Evolutionary conservation across 2,113 vertebrate species (phyloP), one percentile per base, ranked within the genome.

Genomic region (Butorides virescens): DNA sequence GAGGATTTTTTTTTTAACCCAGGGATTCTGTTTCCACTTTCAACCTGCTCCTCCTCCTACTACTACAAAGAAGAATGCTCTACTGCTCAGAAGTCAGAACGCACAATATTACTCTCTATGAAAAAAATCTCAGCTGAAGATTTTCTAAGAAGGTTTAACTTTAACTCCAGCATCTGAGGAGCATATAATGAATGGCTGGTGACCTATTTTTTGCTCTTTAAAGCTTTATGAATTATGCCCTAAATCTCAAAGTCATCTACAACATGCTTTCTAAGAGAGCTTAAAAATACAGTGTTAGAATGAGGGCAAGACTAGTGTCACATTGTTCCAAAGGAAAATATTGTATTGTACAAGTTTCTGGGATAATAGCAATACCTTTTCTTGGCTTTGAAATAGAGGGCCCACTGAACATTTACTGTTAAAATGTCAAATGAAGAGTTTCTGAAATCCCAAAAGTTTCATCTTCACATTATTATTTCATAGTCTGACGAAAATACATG

Each of bases 181-280:
- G 13, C 37, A 42, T 68, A 75, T 86, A 94, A 86, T 89, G 37
- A 93, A 96, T 65, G 92, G 21, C 15, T 75, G 47, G 63, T 93
- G 88, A 93, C 90, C 93, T 92, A 94, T 55, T 90, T 97, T 94
- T 93, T 61, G 7, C 27, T 91, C 44, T 94, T 92, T 81, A 90
- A 95, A 95, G 42, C 63, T 87, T 88, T 90, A 55, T 84, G 79
- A 91, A 89, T 92, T 88, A 47, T 95, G 34, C 30, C 86, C 49
- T 90, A 88, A 95, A 88, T 92, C 80, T 92, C 74, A 92, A 74
- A 88, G 88, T 90, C 53, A 77, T 88, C 79, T 89, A 72, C 3
- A 20, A 53, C 20, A n/a, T 71, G 49, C 47, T 90, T 92, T 95
- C 63, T 78, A 50, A 92, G 30, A 56, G 26, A 87, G 58, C 71